Base-by-base conservation (phyloP, 2,888 invertebrate genomes). In the Dioctria rufipes region DNA sequence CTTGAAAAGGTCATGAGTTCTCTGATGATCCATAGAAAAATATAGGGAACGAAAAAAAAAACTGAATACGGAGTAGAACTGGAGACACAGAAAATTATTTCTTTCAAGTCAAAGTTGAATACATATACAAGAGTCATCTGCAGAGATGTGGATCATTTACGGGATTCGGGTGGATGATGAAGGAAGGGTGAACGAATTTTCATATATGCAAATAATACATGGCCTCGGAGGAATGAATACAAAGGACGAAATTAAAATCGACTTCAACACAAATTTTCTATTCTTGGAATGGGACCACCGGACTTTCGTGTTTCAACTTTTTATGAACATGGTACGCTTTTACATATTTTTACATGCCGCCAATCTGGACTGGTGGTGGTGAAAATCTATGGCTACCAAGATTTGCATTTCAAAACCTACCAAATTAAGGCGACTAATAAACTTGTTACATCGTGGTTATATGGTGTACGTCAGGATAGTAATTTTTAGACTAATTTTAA, bases 211-310 rank as follows among this genome's bases (percentile, higher is more conserved):
- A 60, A 73, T 73, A 60, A 73, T 73, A 42, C 42, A 58, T 58
- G 43, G 25, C 43, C 73, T 60, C 73, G 42, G 6, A 73, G 60
- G 60, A 73, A 73, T 73, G 73, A 73, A 73, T 73, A 43, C 73
- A 73, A 73, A 73, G 60, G 60, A n/a, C 25, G 13, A 73, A 73
- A 73, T 60, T 73, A 73, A 73, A 73, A 73, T 60, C 60, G 25
- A 73, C 73, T 73, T 58, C 43, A 73, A 73, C 60, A 58, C 60
- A 42, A 73, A 43, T 73, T 6, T 51, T 73, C 58, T 42, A 60
- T 69, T 69, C 42, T 11, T 9, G 58, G 40, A 58, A 58, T 49
- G 67, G 25, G 25, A 25, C 25, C 2, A 43, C 11, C 8, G 58
- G n/a, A 54, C 54, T 3, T 54, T 54, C 54, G 11, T 8, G 54